phyloP scores from a whole-genome alignment of 2,888 invertebrate species.

The Lasioglossum oenotherae region DNA sequence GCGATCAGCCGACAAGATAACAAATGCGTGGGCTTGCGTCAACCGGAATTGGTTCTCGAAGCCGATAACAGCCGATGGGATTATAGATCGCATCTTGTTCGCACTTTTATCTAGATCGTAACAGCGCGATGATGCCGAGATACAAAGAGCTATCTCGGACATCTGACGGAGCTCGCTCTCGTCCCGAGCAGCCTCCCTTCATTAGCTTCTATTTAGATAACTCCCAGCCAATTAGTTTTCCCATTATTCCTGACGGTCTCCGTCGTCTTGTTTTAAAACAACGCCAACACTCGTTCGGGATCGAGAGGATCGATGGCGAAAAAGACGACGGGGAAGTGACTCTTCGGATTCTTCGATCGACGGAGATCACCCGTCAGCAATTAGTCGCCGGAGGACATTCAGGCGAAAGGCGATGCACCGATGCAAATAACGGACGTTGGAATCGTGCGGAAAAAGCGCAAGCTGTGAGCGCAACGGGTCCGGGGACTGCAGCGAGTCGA shows the following conservation, averaged over 20 bases:
- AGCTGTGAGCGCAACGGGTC: neutral
- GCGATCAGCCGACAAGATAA: neutral
- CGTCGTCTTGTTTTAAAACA: neutral
- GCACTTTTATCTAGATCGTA: neutral
- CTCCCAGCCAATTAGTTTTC: neutral
- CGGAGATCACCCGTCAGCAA: neutral
- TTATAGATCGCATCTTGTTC: neutral
- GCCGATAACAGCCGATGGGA: neutral
- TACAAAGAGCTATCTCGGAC: neutral
- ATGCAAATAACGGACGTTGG: neutral
- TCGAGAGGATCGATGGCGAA: neutral
- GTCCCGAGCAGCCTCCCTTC: neutral
- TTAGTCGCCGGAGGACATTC: neutral
- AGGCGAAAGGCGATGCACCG: neutral
- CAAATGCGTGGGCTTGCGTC: neutral
- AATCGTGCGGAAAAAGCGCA: neutral
- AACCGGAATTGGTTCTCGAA: neutral
- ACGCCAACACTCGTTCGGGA: neutral
- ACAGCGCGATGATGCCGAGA: neutral
- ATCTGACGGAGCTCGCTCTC: neutral
- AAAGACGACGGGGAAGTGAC: neutral
- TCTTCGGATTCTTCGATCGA: neutral
- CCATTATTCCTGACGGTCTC: neutral
- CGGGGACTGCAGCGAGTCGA: neutral
- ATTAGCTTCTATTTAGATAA: constrained; percentile 11